These are phyloP conservation scores for Cuculus canorus DNA, from an alignment of 2,797 vertebrate genomes.

Conservation along the genomic window DNA sequence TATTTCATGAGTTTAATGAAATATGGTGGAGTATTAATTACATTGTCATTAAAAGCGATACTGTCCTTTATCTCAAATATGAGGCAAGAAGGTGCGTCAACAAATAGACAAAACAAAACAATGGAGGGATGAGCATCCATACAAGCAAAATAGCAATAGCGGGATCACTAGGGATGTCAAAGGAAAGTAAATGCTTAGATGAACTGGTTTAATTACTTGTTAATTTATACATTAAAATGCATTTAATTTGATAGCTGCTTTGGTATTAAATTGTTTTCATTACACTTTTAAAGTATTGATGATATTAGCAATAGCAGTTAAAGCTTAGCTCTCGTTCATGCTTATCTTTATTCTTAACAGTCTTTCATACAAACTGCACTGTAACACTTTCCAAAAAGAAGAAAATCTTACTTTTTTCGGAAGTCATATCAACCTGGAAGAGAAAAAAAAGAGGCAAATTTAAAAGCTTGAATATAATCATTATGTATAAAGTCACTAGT, in stretches of 20 bases:
- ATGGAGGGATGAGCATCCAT: conserved; percentile 75
- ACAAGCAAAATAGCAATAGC: conserved; percentile 84
- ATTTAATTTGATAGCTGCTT: conserved; percentile 67
- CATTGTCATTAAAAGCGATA: conserved; percentile 70
- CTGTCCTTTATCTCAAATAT: conserved; percentile 67
- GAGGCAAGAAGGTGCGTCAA: conserved; percentile 71
- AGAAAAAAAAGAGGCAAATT: conserved; percentile 69
- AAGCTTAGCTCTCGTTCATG: conserved; percentile 73
- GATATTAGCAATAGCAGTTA: conserved; percentile 72
- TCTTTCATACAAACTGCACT: conserved; percentile 61
- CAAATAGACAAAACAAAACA: conserved; percentile 67
- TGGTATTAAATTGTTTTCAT: conserved; percentile 55
- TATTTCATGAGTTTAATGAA: neutral
- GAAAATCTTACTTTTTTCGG: conserved; percentile 95
- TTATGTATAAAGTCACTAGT: neutral
- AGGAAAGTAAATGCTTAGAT: conserved; percentile 79
- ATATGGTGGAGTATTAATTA: neutral
- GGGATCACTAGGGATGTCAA: conserved; percentile 80
- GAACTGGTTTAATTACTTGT: conserved; percentile 64
- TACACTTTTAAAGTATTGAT: conserved; percentile 38
- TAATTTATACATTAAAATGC: conserved; percentile 52
- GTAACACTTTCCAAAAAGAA: neutral
- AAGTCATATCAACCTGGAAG: conserved; percentile 87
- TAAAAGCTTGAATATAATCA: neutral
- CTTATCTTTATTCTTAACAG: conserved; percentile 65